Evolutionary conservation across 35 echinoderm and acorn worm species (phyloP), one percentile per base, ranked within the genome.

Genomic region (Lytechinus pictus): DNA sequence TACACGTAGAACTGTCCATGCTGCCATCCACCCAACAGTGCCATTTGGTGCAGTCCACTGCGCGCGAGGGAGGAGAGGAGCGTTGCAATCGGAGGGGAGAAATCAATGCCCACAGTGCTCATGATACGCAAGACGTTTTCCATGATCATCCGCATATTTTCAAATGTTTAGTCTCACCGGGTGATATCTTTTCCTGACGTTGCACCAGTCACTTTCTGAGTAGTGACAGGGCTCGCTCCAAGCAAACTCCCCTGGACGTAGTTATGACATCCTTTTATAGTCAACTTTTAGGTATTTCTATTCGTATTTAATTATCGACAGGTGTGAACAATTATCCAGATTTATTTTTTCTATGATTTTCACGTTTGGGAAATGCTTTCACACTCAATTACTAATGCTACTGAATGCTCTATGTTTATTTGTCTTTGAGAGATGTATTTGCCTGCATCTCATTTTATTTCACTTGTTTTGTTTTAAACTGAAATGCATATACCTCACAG

Each of bases 1-100:
- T 90, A 33, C 52, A 54, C 10, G 52, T 90, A 90, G 88, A 90
- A 44, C 88, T 52, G 88, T 90, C 88, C 88, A 90, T 90, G 88
- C 88, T 90, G 88, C 88, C 88, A 90, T 90, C 29, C 88, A 90
- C 28, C 28, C 66, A 54, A 54, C 88, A 52, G 28, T 90, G 88
- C 28, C 88, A 21, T 90, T 44, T 10, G 88, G 88, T 54, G 28
- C 88, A 90, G 88, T 90, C 88, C 88, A 90, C 66, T 79, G 16
- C 19, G 16, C 16, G 66, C 2, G 21, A 79, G 66, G 66, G 66
- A 79, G 66, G 21, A 79, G 66, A 79, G 66, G 66, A 79, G 66
- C 66, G 66, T 79, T 24, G 19, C 66, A 79, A 24, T 79, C 66
- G 66, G 66, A 79, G 66, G 66, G 66, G 6, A 8, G 19, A 79